Evolutionary conservation across 2,113 vertebrate genomes (phyloP).

Genomic region (Dicerorhinus sumatrensis): DNA sequence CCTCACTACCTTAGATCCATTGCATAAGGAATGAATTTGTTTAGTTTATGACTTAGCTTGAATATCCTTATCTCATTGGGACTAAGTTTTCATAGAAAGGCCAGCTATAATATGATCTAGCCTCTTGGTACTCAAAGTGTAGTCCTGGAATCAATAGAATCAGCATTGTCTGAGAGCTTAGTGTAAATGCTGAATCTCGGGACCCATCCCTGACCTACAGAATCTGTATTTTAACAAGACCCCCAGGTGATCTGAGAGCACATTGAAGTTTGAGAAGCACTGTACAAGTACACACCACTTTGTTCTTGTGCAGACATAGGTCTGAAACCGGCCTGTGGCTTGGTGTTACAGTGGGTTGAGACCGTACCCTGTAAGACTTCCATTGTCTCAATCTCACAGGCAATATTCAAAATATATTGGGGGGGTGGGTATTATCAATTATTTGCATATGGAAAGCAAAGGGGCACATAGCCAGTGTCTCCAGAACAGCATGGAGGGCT

Average conservation of each 20-base stretch:
- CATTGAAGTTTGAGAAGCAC: accelerated
- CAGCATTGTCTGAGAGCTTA: accelerated
- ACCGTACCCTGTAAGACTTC: too few relatives aligned
- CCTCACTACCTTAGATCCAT: background rate
- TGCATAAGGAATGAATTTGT: background rate
- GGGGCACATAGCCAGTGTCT: too few relatives aligned
- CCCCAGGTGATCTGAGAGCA: accelerated
- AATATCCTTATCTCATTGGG: background rate
- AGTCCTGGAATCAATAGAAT: accelerated
- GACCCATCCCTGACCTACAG: background rate
- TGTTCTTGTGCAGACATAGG: accelerated
- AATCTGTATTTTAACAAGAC: background rate
- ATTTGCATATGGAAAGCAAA: background rate
- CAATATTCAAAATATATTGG: too few relatives aligned
- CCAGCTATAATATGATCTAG: background rate
- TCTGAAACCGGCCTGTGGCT: accelerated
- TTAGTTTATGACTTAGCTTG: background rate
- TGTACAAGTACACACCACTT: accelerated
- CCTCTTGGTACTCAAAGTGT: background rate
- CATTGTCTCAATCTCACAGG: background rate
- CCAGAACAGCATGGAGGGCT: background rate
- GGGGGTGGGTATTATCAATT: too few relatives aligned
- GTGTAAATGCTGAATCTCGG: background rate
- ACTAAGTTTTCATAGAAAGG: background rate
- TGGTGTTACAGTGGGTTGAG: accelerated